A percentile compares a stretch with the other conserved stretches of the same genome.
These are phyloP conservation scores for Rotaria sp. DNA, from an alignment of 2,888 invertebrate species.

Conservation along the genomic window DNA sequence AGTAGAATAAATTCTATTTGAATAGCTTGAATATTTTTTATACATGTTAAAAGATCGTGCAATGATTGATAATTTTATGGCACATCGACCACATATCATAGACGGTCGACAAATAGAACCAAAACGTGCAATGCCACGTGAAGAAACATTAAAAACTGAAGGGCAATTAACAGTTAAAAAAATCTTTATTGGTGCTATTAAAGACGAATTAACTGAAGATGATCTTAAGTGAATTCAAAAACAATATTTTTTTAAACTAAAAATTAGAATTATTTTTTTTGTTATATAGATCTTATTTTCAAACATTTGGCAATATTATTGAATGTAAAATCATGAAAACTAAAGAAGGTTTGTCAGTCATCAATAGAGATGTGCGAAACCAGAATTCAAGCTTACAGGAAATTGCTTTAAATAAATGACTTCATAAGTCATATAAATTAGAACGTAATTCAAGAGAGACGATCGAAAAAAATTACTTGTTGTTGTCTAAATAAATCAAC, in stretches of 20 bases:
- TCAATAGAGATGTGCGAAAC: too few species aligned
- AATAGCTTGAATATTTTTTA: too few species aligned
- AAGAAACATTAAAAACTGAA: slow-evolving; percentile 72
- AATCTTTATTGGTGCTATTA: slow-evolving; percentile 83
- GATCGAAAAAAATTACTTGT: too few species aligned
- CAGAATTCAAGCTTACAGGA: too few species aligned
- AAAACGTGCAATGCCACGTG: slow-evolving; percentile 85
- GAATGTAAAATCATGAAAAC: slow-evolving; percentile 80
- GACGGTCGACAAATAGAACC: slow-evolving; percentile 91
- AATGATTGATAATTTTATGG: slow-evolving; percentile 90
- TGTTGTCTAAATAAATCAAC: too few species aligned
- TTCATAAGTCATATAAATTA: too few species aligned
- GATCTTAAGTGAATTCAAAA: slow-evolving; percentile 60
- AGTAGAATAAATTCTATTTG: too few species aligned
- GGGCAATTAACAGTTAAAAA: slow-evolving; percentile 82
- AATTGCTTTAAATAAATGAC: too few species aligned
- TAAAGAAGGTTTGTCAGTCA: slow-evolving; percentile 61
- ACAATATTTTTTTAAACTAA: too few species aligned
- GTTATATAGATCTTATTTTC: slow-evolving; percentile 45
- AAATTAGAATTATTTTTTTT: too few species aligned
- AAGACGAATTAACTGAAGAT: slow-evolving; percentile 83
- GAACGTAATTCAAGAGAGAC: too few species aligned
- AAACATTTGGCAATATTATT: slow-evolving; percentile 70
- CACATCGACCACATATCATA: slow-evolving; percentile 73
- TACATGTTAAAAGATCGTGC: slow-evolving; percentile 61